phyloP scores from a whole-genome alignment of 2,797 vertebrate genomes.

The Lates japonicus region DNA sequence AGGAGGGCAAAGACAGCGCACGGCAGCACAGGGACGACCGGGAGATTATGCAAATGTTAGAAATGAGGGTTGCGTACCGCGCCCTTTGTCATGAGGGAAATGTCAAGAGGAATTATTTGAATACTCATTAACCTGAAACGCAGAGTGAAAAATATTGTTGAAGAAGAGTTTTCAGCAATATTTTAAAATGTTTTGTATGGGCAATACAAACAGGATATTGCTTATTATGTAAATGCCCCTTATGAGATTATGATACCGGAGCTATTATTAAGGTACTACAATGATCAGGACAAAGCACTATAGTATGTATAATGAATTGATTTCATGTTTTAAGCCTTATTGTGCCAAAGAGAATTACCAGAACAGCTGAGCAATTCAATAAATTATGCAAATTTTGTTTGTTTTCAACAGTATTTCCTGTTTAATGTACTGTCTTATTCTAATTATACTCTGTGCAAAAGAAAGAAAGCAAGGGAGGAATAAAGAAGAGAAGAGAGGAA shows the following conservation, averaged over 20 bases:
- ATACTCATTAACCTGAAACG: constrained; percentile 67
- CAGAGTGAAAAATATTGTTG: constrained; percentile 23
- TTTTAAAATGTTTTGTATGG: constrained; percentile 27
- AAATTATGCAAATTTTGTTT: constrained; percentile 28
- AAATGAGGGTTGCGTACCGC: constrained; percentile 61
- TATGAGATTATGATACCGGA: not conserved
- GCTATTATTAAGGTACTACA: constrained; percentile 6
- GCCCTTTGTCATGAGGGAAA: constrained; percentile 72
- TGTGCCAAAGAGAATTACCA: constrained; percentile 24
- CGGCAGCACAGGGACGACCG: constrained; percentile 51
- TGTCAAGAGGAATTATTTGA: constrained; percentile 71
- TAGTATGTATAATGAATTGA: constrained; percentile 16
- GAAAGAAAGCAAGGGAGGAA: not conserved
- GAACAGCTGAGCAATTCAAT: constrained; percentile 17
- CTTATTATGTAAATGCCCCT: constrained; percentile 27
- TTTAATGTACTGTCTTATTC: not conserved
- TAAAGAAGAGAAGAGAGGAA: not conserved
- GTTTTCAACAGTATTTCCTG: not conserved
- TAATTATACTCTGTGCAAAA: constrained; percentile 1
- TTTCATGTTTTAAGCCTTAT: constrained; percentile 15
- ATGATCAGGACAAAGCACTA: constrained; percentile 18
- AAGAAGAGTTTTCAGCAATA: constrained; percentile 13
- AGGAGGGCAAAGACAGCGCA: constrained; percentile 44
- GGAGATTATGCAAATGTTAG: constrained; percentile 77
- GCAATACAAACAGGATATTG: constrained; percentile 11